phyloP scores from a whole-genome alignment of 2,113 vertebrate species.

The Ptilonorhynchus violaceus region DNA sequence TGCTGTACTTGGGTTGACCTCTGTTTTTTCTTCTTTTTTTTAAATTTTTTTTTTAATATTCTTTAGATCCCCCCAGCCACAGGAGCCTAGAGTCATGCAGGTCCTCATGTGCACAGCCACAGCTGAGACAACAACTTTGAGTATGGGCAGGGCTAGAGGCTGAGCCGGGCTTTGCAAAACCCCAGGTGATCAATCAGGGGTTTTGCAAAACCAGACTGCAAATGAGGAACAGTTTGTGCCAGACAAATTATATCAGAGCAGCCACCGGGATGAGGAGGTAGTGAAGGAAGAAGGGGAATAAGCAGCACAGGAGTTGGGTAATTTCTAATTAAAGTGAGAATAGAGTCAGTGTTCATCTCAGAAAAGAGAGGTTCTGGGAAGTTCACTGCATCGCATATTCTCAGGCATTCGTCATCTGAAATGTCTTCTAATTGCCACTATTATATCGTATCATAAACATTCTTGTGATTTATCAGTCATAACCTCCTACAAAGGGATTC shows the following conservation, averaged over 20 bases:
- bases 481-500: slow-evolving; percentile 41
- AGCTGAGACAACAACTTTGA: slow-evolving; percentile 19
- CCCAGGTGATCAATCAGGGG: not conserved
- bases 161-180: not conserved
- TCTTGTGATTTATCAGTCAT: slow-evolving; percentile 35
- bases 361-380: slow-evolving; percentile 36
- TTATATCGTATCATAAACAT: slow-evolving; percentile 53
- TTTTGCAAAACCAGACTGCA: not conserved
- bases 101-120: not conserved
- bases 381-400: not conserved
- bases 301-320: not conserved
- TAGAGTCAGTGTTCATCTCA: slow-evolving; percentile 20
- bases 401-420: slow-evolving; percentile 42
- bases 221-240: not conserved
- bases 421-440: slow-evolving; percentile 41
- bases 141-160: accelerated
- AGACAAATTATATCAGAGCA: not conserved
- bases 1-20: slow-evolving; percentile 2
- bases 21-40: not conserved
- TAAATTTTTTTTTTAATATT: not conserved
- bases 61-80: not conserved
- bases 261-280: not conserved
- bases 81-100: not conserved
- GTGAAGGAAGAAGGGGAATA: not conserved
- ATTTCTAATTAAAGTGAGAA: slow-evolving; percentile 33